Percentiles rank a stretch among this genome's conserved stretches.
Evolutionary conservation across 2,113 vertebrate genomes (phyloP).

Genomic region (human): DNA sequence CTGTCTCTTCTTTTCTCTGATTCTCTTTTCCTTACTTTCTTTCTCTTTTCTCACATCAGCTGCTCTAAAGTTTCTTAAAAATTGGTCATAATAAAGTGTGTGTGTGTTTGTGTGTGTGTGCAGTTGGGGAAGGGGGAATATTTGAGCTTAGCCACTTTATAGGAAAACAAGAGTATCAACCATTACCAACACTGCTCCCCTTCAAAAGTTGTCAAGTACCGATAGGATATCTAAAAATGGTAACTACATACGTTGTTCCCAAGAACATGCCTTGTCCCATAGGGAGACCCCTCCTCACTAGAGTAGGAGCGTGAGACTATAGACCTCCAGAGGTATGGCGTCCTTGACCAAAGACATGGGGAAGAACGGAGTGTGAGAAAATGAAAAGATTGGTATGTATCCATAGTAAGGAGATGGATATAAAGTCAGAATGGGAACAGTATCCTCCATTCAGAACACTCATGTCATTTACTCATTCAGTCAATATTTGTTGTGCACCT

Average conservation of each 20-base stretch:
- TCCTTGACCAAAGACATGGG: not conserved
- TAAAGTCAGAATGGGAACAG: not conserved
- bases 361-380: not conserved
- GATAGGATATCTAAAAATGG: not conserved
- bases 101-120: not conserved
- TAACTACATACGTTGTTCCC: not conserved
- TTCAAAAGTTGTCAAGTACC: not conserved
- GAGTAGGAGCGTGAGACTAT: not conserved
- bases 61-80: not conserved
- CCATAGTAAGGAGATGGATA: not conserved
- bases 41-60: not conserved
- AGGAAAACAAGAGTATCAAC: not conserved
- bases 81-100: not conserved
- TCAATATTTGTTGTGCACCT: not conserved
- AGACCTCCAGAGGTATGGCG: not conserved
- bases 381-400: not conserved
- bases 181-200: not conserved
- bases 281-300: rapidly evolving
- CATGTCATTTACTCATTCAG: not conserved
- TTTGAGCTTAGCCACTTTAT: not conserved
- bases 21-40: not conserved
- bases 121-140: not conserved
- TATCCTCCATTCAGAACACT: not conserved
- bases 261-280: not conserved
- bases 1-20: not conserved